Evolutionary conservation across 2,888 invertebrate species (phyloP), one percentile per base, ranked within the genome.

Genomic region (Antheraea yamamai): DNA sequence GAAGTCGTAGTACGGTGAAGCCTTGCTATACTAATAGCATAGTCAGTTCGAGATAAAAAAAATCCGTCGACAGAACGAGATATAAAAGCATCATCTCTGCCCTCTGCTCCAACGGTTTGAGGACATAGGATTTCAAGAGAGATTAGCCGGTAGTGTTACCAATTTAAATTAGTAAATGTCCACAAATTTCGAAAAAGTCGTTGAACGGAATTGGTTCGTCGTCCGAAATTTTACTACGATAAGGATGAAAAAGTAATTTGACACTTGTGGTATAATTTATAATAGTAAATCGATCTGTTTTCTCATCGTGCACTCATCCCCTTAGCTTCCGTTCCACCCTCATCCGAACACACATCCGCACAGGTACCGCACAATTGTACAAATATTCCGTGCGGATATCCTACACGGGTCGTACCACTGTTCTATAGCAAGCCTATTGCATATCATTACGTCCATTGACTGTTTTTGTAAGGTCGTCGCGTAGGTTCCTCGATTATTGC

Each of bases 341-440:
- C 78, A 80, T 79, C 81, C 81, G 81, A 78, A 70, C 10, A 39
- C 70, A 79, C 73, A 64, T 80, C 80, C 52, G 77, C 79, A 39
- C 70, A 80, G 80, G 78, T 79, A 79, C 76, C 72, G 71, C 76
- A 61, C 79, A 80, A 80, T 80, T 80, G 80, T 80, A 79, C 79
- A 81, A 81, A 81, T 74, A 74, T 71, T 18, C n/a, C 51, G 72
- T 75, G 77, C 80, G 84, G 83, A 85, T 83, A 82, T 85, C 85
- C 84, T 79, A 77, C 77, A 71, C 72, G 77, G 79, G 81, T 87
- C 82, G 20, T 8, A 66, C 85, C 84, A 82, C 86, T 80, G 80
- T 80, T 78, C 78, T 76, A 70, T 30, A 73, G n/a, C 61, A 73
- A 23, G 39, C 73, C 30, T 70, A 51, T 74, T 74, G 58, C 58